Evolutionary conservation across 1,140 invertebrate species (phyloP).

Genomic region (Tachypleus tridentatus): DNA sequence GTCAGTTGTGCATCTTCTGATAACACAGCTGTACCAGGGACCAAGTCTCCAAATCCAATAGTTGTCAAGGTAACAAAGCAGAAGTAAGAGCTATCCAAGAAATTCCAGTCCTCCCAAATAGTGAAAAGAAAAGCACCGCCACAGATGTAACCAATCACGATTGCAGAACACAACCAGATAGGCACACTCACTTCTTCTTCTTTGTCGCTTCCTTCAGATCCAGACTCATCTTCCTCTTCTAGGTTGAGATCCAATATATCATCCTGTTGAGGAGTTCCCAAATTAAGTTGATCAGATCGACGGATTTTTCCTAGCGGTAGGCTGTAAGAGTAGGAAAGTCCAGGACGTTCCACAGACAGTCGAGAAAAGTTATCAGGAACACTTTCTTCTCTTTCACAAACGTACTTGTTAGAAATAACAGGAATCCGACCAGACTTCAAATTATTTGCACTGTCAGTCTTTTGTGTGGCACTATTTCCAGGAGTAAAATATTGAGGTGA

Average conservation of each 20-base stretch:
- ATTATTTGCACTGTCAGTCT: too few relatives aligned
- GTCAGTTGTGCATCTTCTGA: slow-evolving; percentile 22
- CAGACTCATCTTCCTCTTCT: background rate
- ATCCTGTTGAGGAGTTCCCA: too few relatives aligned
- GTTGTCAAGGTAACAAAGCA: slow-evolving; percentile 92
- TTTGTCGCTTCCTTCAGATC: slow-evolving; percentile 7
- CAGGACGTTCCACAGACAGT: too few relatives aligned
- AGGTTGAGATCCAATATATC: too few relatives aligned
- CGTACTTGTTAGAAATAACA: slow-evolving; percentile 23
- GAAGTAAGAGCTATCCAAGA: slow-evolving; percentile 85
- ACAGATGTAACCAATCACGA: slow-evolving; percentile 78
- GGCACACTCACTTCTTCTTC: slow-evolving; percentile 37
- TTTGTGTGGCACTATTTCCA: too few relatives aligned
- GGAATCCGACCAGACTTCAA: slow-evolving; percentile 5
- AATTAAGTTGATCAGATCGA: too few relatives aligned
- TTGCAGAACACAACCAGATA: slow-evolving; percentile 78
- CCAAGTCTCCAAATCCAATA: slow-evolving; percentile 89
- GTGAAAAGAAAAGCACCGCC: slow-evolving; percentile 74
- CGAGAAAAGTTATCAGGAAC: background rate
- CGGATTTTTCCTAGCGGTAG: too few relatives aligned
- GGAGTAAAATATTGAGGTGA: too few relatives aligned
- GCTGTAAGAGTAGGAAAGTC: too few relatives aligned
- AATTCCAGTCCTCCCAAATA: slow-evolving; percentile 62
- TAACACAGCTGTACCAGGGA: slow-evolving; percentile 48
- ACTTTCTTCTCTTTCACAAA: slow-evolving; percentile 17